These are phyloP conservation scores for Pinctada fucata DNA, from an alignment of 2,888 invertebrate species.

Conservation along the genomic window DNA sequence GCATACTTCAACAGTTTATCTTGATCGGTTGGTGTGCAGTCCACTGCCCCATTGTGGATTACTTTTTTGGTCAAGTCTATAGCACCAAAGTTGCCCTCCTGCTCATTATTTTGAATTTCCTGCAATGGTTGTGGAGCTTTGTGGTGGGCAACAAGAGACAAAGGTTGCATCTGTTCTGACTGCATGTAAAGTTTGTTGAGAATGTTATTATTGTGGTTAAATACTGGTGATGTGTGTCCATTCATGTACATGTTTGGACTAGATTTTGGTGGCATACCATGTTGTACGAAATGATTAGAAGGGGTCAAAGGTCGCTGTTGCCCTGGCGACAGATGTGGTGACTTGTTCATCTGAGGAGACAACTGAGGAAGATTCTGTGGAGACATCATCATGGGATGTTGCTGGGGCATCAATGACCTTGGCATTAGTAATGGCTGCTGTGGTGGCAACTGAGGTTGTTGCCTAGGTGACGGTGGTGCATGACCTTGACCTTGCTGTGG, in stretches of 20 bases:
- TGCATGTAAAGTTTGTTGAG: constrained; percentile 50
- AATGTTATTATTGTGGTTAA: constrained; percentile 54
- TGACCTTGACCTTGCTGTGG: constrained; percentile 47
- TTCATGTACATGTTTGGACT: constrained; percentile 62
- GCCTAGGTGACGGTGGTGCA: constrained; percentile 1
- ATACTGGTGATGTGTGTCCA: constrained; percentile 58
- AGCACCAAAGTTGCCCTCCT: constrained; percentile 60
- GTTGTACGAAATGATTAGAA: constrained; percentile 31
- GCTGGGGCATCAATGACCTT: constrained; percentile 32
- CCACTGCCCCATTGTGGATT: constrained; percentile 42
- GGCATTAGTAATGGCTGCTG: constrained; percentile 48
- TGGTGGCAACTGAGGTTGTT: constrained; percentile 38
- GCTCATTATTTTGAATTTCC: constrained; percentile 56
- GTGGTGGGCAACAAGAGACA: constrained; percentile 45
- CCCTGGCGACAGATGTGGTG: constrained; percentile 39
- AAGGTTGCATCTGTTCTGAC: constrained; percentile 39
- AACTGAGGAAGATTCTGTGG: constrained; percentile 38
- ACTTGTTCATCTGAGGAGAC: constrained; percentile 37
- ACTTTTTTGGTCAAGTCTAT: constrained; percentile 68
- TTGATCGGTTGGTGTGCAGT: constrained; percentile 47
- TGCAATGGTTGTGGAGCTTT: constrained; percentile 50
- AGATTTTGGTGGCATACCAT: constrained; percentile 48
- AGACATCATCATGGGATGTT: constrained; percentile 37
- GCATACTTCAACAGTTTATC: constrained; percentile 47
- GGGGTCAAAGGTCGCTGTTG: constrained; percentile 50